Evolutionary conservation across 2,888 invertebrate genomes (phyloP).

Genomic region (Nemoura dubitans): DNA sequence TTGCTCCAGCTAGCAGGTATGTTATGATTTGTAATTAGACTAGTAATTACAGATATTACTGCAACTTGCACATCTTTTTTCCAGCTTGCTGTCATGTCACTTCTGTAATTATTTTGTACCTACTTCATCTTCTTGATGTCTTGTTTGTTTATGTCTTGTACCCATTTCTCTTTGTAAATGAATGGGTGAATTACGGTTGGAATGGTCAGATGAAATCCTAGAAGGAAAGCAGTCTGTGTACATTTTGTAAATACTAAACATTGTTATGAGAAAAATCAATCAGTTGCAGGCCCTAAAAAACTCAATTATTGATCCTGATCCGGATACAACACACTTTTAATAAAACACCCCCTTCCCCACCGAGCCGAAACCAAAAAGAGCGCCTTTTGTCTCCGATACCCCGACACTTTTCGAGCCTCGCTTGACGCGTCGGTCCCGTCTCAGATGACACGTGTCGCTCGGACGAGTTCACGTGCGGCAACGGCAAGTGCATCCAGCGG

Average conservation of each 20-base stretch:
- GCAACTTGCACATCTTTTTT: conserved; percentile 12
- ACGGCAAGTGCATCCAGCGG: conserved; percentile 87
- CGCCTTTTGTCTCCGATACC: too few species aligned
- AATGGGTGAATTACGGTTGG: background rate
- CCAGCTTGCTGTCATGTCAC: background rate
- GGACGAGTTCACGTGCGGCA: conserved; percentile 92
- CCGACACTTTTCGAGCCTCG: too few species aligned
- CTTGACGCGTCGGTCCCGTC: conserved; percentile 24
- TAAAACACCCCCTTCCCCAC: too few species aligned
- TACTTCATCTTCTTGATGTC: background rate
- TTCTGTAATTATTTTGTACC: background rate
- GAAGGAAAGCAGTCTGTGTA: background rate
- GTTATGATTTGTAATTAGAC: background rate
- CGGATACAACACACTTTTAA: too few species aligned
- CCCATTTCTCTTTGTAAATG: background rate
- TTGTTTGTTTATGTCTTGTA: background rate
- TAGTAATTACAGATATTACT: background rate
- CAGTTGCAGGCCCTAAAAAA: too few species aligned
- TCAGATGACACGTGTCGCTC: conserved; percentile 89
- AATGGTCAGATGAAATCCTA: background rate
- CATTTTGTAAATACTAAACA: background rate
- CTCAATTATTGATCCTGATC: too few species aligned
- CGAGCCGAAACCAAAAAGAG: too few species aligned
- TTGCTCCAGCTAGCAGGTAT: background rate
- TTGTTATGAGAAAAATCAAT: too few species aligned